Percentiles rank a stretch among this genome's conserved stretches.
These are phyloP conservation scores for Trochalopteron elliotii DNA, from an alignment of 2,113 vertebrate species.

Conservation along the genomic window DNA sequence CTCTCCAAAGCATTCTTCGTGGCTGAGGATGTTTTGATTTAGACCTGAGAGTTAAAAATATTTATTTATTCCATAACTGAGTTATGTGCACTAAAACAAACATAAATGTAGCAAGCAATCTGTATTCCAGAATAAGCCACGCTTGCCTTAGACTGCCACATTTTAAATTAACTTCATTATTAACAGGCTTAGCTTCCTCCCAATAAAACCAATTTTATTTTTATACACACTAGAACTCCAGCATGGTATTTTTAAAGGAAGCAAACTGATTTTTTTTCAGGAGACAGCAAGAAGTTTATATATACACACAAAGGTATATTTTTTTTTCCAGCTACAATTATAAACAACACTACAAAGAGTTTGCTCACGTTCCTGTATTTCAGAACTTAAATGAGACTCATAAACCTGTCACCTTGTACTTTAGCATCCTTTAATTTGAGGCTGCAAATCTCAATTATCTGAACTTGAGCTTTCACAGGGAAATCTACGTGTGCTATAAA, in stretches of 20 bases:
- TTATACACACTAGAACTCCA: not conserved
- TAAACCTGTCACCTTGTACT: not conserved
- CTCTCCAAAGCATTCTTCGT: constrained; percentile 16
- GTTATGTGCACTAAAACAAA: not conserved
- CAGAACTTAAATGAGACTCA: constrained; percentile 8
- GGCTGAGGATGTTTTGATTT: constrained; percentile 8
- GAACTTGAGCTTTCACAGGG: not conserved
- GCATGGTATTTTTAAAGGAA: not conserved
- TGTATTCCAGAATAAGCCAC: not conserved
- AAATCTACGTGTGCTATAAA: not conserved
- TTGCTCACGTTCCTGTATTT: not conserved
- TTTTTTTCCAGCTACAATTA: not conserved
- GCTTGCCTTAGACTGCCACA: not conserved
- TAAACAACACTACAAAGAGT: not conserved
- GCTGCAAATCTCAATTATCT: constrained; percentile 1
- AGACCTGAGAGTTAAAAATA: not conserved
- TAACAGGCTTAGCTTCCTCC: not conserved
- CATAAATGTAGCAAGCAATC: not conserved
- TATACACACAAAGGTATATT: not conserved
- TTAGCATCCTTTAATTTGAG: not conserved
- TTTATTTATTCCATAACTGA: constrained; percentile 34
- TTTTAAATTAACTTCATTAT: not conserved
- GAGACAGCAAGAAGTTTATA: not conserved
- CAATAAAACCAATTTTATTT: not conserved
- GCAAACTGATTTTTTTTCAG: not conserved